Base-by-base conservation (phyloP, 2,797 vertebrate species). In the Gymnothorax reevesii region DNA sequence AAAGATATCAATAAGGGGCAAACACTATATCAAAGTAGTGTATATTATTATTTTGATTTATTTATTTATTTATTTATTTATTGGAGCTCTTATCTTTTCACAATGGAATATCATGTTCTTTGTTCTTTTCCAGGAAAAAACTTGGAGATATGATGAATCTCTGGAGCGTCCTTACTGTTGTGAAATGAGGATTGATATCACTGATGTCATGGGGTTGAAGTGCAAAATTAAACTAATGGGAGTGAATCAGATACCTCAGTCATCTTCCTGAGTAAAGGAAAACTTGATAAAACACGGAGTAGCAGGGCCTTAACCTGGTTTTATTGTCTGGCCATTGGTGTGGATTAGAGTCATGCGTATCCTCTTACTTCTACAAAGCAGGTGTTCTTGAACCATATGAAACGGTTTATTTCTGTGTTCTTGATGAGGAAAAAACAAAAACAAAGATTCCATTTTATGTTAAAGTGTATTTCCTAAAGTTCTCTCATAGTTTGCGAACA, bases 321-420 rank as follows among this genome's bases (percentile, higher is more conserved):
- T 94, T 94, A 94, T 92, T 91, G 89, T 94, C 94, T 91, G 89
- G 83, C 85, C 90, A 91, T 92, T 92, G 94, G 92, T 93, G 92
- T 92, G 91, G 91, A 95, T 95, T 95, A 94, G 95, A 95, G 94
- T 94, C 93, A 93, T 94, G 2, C 33, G 33, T 42, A 94, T 95
- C 93, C 92, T 94, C 93, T 91, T 91, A 94, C 94, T 93, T 94
- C 92, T 93, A 85, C 93, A 94, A 93, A 92, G 90, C 92, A 93
- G 90, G 90, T 91, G 10, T 94, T 93, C 91, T 94, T 90, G 92
- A 92, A 94, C 94, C 94, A 90, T 91, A 91, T 71, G 85, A 85
- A 88, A 90, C 85, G 86, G 89, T 79, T 90, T 85, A 92, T 95
- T 94, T 95, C 88, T 83, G 86, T 89, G 93, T 92, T 92, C 94